Evolutionary conservation across 2,888 invertebrate genomes (phyloP).

Genomic region (Helleia helle): DNA sequence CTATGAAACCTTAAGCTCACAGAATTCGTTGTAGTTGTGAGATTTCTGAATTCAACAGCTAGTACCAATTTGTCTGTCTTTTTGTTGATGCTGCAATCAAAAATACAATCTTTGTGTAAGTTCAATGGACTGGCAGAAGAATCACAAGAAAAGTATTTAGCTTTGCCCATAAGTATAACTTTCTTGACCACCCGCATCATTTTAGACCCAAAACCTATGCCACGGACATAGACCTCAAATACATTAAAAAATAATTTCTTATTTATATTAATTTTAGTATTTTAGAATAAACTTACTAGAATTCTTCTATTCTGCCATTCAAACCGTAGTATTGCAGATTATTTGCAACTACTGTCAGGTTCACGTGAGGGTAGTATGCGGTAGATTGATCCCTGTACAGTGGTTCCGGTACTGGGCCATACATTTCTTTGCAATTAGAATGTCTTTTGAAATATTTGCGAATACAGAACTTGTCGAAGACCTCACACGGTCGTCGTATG

Average conservation of each 20-base stretch:
- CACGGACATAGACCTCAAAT: too few relatives aligned
- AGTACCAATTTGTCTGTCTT: constrained; percentile 5
- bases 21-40: background rate
- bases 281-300: constrained; percentile 23
- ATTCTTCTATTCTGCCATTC: constrained; percentile 24
- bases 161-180: too few relatives aligned
- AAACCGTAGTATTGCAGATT: constrained; percentile 18
- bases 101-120: too few relatives aligned
- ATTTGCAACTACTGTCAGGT: constrained; percentile 16
- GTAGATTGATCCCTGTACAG: constrained; percentile 16
- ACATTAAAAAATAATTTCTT: too few relatives aligned
- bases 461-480: constrained; percentile 23
- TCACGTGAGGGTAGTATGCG: constrained; percentile 15
- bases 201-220: too few relatives aligned
- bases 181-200: too few relatives aligned
- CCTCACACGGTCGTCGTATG: constrained; percentile 20
- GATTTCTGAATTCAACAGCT: constrained; percentile 1
- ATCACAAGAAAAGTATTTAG: too few relatives aligned
- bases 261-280: too few relatives aligned
- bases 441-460: constrained; percentile 23
- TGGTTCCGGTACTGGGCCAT: constrained; percentile 23
- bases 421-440: constrained; percentile 18
- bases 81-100: constrained; percentile 6
- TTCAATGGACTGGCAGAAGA: too few relatives aligned
- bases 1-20: constrained; percentile 1